A percentile compares a stretch with the other conserved stretches of the same genome.
phyloP scores from a whole-genome alignment of 2,888 invertebrate genomes.

The Drosophila phalerata region DNA sequence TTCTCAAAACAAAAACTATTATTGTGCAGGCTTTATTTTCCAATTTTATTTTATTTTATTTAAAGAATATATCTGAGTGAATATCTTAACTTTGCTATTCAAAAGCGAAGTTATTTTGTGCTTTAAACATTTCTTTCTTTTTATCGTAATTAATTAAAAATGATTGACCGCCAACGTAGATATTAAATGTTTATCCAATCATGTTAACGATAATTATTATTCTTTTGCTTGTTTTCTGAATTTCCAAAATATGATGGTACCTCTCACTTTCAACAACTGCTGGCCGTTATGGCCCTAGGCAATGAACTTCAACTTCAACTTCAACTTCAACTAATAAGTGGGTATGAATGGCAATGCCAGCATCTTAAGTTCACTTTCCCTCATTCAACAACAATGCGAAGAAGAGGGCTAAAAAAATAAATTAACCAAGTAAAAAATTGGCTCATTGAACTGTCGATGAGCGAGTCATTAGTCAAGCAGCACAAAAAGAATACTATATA shows the following conservation, averaged over 20 bases:
- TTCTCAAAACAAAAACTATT: too few species aligned
- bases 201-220: slow-evolving; percentile 7
- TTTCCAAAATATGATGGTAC: slow-evolving; percentile 4
- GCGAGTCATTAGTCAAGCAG: slow-evolving; percentile 72
- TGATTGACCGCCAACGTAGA: slow-evolving; percentile 1
- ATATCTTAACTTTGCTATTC: neutral
- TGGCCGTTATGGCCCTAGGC: slow-evolving; percentile 40
- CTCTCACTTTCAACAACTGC: slow-evolving; percentile 52
- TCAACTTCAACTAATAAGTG: slow-evolving; percentile 47
- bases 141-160: neutral
- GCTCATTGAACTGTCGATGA: slow-evolving; percentile 77
- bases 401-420: slow-evolving; percentile 34
- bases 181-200: slow-evolving; percentile 23
- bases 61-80: neutral
- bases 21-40: too few species aligned
- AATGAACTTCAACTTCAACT: slow-evolving; percentile 36
- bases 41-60: neutral
- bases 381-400: slow-evolving; percentile 39
- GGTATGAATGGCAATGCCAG: slow-evolving; percentile 45
- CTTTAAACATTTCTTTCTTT: neutral
- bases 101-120: neutral
- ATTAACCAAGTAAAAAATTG: slow-evolving; percentile 55
- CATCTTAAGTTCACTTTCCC: slow-evolving; percentile 59
- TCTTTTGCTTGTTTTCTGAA: slow-evolving; percentile 2
- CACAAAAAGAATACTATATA: slow-evolving; percentile 23